Evolutionary conservation across 2,113 vertebrate genomes (phyloP), one percentile per base, ranked within the genome.

Genomic region (Hylia prasina): DNA sequence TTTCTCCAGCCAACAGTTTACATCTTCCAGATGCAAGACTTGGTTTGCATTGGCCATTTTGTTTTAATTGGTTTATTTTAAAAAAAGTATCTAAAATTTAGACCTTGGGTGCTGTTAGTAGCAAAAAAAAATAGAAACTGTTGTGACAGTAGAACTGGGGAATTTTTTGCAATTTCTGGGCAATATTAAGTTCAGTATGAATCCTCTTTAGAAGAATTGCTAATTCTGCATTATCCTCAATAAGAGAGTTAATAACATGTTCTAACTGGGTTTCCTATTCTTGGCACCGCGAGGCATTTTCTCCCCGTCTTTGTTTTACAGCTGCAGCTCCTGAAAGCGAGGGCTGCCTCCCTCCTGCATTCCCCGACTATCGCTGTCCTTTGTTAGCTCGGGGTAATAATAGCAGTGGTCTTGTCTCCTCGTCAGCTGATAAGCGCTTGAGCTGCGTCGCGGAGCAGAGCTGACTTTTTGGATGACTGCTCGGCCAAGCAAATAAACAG

Each of bases 21-120:
- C 79, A 78, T 75, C 44, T 92, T 93, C 82, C 92, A 93, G 92
- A 90, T 93, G 82, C 61, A 87, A 91, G 19, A 91, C 27, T 18
- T 11, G 16, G 17, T 66, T 93, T 91, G 40, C 40, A 33, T 14
- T 24, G 68, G n/a, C 28, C 50, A 40, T 94, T 76, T 86, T 65
- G 6, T 25, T 89, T 76, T 66, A 53, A 69, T 72, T 88, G 20
- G 58, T 89, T 87, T 78, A n/a, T 54, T 40, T 1, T 21, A 57
- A 47, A 16, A 28, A 51, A n/a, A 4, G 6, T 24, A 60, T 19
- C 35, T 54, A 15, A 24, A 61, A 60, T 15, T 57, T 86, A 86
- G 50, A 89, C 40, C 47, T 66, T 58, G 30, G 15, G 42, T 81
- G 58, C 42, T 54, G 28, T 73, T 77, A 45, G 27, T 9, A 78